Percentiles rank a stretch among this genome's conserved stretches.
phyloP scores from a whole-genome alignment of 2,113 vertebrate species.

The Sclerurus mexicanus region DNA sequence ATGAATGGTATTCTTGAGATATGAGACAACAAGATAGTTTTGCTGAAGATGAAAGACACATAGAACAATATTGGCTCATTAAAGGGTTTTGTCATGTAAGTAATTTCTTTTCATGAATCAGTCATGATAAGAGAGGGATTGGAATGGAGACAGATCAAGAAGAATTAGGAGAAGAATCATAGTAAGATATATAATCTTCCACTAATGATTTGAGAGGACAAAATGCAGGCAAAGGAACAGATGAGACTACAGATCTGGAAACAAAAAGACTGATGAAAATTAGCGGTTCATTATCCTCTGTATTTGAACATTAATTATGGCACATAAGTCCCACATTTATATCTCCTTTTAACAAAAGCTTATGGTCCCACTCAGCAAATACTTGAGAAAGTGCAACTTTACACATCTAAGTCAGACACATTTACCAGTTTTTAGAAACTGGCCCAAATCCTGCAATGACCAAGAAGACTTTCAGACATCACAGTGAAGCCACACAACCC shows the following conservation, averaged over 20 bases:
- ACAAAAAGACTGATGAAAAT: conserved; percentile 38
- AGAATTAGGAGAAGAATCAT: not conserved
- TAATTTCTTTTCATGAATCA: not conserved
- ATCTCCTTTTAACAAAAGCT: not conserved
- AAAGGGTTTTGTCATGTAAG: not conserved
- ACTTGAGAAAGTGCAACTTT: not conserved
- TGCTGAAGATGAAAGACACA: not conserved
- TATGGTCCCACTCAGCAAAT: not conserved
- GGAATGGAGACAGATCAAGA: not conserved
- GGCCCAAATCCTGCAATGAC: not conserved
- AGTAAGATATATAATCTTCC: not conserved
- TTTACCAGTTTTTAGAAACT: not conserved
- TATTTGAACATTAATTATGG: not conserved
- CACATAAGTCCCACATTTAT: not conserved
- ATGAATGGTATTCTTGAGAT: not conserved
- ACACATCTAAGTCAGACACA: not conserved
- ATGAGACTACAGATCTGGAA: not conserved
- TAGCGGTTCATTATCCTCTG: not conserved
- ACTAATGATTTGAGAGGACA: not conserved
- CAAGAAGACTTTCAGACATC: not conserved
- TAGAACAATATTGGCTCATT: not conserved
- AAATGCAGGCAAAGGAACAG: not conserved
- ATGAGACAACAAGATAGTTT: not conserved
- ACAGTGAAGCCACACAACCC: not conserved
- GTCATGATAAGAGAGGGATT: not conserved